phyloP scores from a whole-genome alignment of 2,113 vertebrate genomes.

The Tonatia bakeri region DNA sequence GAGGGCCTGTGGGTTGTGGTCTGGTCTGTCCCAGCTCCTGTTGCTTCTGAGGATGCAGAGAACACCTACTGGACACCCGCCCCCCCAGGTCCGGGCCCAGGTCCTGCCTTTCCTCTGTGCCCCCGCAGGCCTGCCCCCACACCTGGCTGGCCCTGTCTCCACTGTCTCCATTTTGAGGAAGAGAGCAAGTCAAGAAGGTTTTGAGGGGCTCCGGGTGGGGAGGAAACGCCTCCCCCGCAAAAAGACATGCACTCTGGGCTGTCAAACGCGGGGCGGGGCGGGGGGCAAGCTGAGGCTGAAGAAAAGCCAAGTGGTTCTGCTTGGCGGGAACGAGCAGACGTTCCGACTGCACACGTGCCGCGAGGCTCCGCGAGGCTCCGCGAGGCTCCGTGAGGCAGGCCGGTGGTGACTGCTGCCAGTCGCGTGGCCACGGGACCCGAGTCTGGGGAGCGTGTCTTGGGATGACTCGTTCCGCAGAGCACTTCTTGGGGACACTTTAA shows the following conservation, averaged over 20 bases:
- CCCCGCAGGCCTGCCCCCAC: no score
- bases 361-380: no score
- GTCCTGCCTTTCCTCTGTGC: neutral
- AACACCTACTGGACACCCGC: no score
- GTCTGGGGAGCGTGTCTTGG: no score
- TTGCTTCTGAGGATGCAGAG: accelerated
- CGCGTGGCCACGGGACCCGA: accelerated
- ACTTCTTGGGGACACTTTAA: neutral
- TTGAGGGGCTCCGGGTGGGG: neutral
- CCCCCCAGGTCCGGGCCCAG: neutral
- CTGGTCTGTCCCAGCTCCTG: neutral
- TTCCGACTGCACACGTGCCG: neutral
- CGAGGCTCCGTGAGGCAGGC: no score
- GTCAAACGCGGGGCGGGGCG: no score
- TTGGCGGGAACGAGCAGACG: neutral
- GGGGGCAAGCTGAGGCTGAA: no score
- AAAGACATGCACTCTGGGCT: no score
- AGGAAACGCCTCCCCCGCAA: no score
- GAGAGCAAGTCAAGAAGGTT: neutral
- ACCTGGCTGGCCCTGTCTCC: no score
- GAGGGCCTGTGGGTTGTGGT: neutral
- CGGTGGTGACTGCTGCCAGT: no score
- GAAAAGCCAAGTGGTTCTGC: no score
- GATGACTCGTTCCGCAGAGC: neutral
- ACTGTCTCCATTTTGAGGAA: neutral